Evolutionary conservation across 1,140 invertebrate genomes (phyloP), one percentile per base, ranked within the genome.

Genomic region (Pectinophora gossypiella): DNA sequence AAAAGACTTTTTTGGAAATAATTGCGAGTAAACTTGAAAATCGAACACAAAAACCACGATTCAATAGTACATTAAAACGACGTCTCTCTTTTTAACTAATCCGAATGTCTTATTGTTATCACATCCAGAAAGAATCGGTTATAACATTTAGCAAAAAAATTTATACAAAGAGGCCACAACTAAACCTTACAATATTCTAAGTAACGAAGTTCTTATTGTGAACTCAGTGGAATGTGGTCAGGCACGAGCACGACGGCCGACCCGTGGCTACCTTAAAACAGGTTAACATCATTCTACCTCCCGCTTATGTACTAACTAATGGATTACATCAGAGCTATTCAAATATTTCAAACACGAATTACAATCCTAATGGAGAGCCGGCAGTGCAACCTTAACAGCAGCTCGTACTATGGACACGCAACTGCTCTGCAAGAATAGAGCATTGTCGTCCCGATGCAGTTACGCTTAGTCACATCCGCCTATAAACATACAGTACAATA

Each of bases 251-350:
- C 64, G 70, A 66, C 61, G 58, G 55, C 50, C 61, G 66, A 59
- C 59, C 70, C 71, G 53, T 57, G 63, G 62, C 69, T 70, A 69
- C 58, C 58, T 65, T 78, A 61, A 72, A 78, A 75, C 72, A 75
- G 66, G 72, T 73, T 75, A 76, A 77, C 64, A 77, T 67, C 66
- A 77, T 70, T 72, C 71, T 67, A 68, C 56, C 63, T 73, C 58
- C 64, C 68, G 65, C 62, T 68, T 64, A 68, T 64, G 72, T 54
- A 57, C 19, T 44, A 44, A 21, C 42, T 44, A 44, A 19, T 21
- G 36, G 27, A 32, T 32, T 32, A 32, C n/a, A 32, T 32, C 27
- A 32, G 27, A 32, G 9, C n/a, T 9, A 12, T 32, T 32, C n/a
- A n/a, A 32, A 32, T 32, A 32, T 32, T 32, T 32, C n/a, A 12